These are phyloP conservation scores for Nomada fucata DNA, from an alignment of 2,888 invertebrate species.

Conservation along the genomic window DNA sequence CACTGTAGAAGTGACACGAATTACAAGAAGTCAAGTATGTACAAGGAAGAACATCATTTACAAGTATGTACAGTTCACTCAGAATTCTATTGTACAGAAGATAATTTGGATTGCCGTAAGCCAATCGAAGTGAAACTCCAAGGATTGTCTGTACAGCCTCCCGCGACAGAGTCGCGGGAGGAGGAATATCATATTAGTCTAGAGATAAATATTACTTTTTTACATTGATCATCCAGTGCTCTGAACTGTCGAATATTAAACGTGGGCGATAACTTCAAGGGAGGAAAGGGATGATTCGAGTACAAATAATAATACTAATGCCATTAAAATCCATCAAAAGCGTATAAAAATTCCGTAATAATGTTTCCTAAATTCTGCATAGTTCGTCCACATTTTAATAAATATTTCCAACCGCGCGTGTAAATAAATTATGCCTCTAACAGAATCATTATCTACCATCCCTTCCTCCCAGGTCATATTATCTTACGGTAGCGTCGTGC, in stretches of 20 bases:
- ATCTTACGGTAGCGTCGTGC: no score
- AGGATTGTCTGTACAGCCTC: constrained; percentile 61
- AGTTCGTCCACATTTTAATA: no score
- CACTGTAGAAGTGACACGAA: constrained; percentile 12
- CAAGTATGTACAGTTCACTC: constrained; percentile 73
- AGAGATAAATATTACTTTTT: constrained; percentile 52
- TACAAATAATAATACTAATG: no score
- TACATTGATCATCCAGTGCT: constrained; percentile 45
- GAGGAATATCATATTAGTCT: constrained; percentile 61
- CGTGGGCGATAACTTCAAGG: no score
- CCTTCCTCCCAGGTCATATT: no score
- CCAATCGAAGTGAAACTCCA: constrained; percentile 65
- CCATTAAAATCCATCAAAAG: no score
- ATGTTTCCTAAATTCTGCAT: no score
- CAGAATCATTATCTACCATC: no score
- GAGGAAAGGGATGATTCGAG: no score
- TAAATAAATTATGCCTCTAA: no score
- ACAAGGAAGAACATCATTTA: constrained; percentile 73
- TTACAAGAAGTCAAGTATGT: constrained; percentile 68
- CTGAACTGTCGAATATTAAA: not conserved
- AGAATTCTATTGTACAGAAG: constrained; percentile 65
- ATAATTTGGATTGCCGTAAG: constrained; percentile 72
- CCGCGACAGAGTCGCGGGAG: constrained; percentile 23
- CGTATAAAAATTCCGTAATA: no score
- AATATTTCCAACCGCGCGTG: no score